Evolutionary conservation across 2,888 invertebrate species (phyloP).

Genomic region (Lasioglossum morio): DNA sequence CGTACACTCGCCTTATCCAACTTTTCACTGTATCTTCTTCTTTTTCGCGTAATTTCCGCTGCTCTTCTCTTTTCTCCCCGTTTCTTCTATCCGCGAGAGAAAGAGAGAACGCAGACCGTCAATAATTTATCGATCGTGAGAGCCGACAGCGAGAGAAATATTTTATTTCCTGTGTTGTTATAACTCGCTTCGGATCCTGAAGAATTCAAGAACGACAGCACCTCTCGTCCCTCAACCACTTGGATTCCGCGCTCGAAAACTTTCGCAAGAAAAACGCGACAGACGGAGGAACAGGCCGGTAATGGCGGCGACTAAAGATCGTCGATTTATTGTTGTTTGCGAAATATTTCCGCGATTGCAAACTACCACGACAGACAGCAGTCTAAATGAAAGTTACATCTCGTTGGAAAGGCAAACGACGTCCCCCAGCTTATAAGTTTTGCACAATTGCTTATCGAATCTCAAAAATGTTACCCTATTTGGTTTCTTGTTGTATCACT

Average conservation of each 20-base stretch:
- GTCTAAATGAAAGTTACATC: background rate
- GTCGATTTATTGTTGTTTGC: background rate
- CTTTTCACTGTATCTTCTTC: slow-evolving; percentile 19
- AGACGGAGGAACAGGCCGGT: background rate
- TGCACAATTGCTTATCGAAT: background rate
- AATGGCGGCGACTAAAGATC: slow-evolving; percentile 32
- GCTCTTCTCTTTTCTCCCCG: background rate
- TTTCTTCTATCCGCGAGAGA: background rate
- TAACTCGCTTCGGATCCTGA: slow-evolving; percentile 47
- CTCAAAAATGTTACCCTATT: background rate
- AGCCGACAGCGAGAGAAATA: slow-evolving; percentile 44
- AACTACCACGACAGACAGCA: background rate
- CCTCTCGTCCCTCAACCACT: slow-evolving; percentile 35
- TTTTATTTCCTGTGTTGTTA: slow-evolving; percentile 55
- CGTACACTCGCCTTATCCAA: slow-evolving; percentile 33
- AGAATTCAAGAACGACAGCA: slow-evolving; percentile 57
- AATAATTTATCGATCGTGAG: slow-evolving; percentile 62
- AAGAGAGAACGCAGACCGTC: slow-evolving; percentile 40
- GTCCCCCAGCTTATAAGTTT: background rate
- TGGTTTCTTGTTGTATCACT: background rate
- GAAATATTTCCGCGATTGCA: background rate
- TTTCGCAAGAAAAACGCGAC: slow-evolving; percentile 18
- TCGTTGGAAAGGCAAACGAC: background rate
- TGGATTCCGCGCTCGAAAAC: slow-evolving; percentile 37
- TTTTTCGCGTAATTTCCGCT: slow-evolving; percentile 17